phyloP scores from a whole-genome alignment of 1,140 invertebrate genomes.

The Arion vulgaris region DNA sequence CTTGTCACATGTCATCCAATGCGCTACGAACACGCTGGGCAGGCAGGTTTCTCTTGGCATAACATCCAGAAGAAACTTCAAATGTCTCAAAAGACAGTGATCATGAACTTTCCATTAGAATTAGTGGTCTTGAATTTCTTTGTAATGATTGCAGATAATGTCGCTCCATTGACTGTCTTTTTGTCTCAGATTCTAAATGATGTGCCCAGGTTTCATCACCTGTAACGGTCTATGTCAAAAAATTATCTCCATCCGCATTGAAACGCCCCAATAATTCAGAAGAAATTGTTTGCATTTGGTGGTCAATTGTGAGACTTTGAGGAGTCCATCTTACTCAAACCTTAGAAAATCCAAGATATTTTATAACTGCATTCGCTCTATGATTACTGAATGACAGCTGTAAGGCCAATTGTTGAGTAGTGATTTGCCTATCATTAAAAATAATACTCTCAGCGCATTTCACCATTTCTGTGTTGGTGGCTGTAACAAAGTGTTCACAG shows the following conservation, averaged over 20 bases:
- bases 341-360: background rate
- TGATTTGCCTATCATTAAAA: background rate
- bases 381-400: background rate
- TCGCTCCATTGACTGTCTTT: background rate
- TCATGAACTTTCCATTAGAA: background rate
- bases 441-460: background rate
- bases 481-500: background rate
- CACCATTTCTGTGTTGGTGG: background rate
- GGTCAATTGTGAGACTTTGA: background rate
- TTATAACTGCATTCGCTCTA: slow-evolving; percentile 1
- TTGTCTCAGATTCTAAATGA: background rate
- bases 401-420: slow-evolving; percentile 2
- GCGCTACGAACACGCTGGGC: no score
- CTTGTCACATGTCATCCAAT: no score
- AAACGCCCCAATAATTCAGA: background rate
- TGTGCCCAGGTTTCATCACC: background rate
- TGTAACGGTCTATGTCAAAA: background rate
- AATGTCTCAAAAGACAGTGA: background rate
- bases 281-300: background rate
- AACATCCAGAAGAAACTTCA: background rate
- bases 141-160: background rate
- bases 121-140: background rate
- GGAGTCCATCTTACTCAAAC: background rate
- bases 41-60: background rate
- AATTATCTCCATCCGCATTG: background rate